Base-by-base conservation (phyloP, 2,888 invertebrate species). In the Tiliacea aurago region DNA sequence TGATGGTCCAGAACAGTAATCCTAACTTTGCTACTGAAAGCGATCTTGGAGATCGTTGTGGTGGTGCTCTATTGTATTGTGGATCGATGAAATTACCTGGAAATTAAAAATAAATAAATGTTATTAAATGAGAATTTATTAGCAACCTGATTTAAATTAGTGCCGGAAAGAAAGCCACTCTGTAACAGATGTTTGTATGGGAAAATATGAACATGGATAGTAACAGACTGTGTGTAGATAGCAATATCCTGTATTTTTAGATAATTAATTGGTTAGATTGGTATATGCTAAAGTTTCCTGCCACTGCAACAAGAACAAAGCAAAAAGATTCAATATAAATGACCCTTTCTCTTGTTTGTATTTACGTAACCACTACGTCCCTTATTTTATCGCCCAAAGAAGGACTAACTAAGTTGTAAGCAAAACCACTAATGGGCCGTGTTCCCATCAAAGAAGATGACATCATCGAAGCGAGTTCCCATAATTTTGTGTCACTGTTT, bases 1-100 rank as follows among this genome's bases (percentile, higher is more conserved):
- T 90, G 10, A 96, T 41, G 18, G 97, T 97, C 98, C 98, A 98
- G 89, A 98, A 97, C 37, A 97, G 84, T 59, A 98, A 96, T 4
- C 97, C 97, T 70, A 93, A 62, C 84, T 92, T 93, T 0, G 96
- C 94, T 23, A 84, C 73, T 10, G 83, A 64, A 64, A 96, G 83
- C 0, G 94, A 89, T 62, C 93, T 91, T 20, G 94, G 90, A 23
- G 84, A 66, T 74, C 93, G 88, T 80, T 91, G 88, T 13, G 84
- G 65, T 7, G 94, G 92, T 55, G 90, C 79, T 76, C 87, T 92
- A 49, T 90, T 93, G n/a, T 91, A 86, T 28, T 86, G 80, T 20
- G 91, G 85, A 71, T 95, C 95, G 18, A 92, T 83, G 82, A 95
- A 96, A 56, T 86, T 88, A 80, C 95, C 96, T 96, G 92, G 63